Evolutionary conservation across 2,888 invertebrate species (phyloP).

Genomic region (Sminthurinus aureus): DNA sequence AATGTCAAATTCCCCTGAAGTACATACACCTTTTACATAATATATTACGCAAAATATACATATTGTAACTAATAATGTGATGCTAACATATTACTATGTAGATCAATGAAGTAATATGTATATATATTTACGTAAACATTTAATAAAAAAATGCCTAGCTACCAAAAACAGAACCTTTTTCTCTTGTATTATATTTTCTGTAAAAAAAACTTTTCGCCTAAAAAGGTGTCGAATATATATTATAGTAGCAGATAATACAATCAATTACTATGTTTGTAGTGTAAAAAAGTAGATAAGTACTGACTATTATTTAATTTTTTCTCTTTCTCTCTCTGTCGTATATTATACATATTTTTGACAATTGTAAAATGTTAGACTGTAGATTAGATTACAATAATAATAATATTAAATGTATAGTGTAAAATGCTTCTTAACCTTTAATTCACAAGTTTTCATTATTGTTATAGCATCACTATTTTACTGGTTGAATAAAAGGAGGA

Average conservation of each 20-base stretch:
- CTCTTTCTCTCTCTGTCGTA: too few species aligned
- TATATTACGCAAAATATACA: neutral
- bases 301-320: neutral
- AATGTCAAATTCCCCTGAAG: conserved; percentile 32
- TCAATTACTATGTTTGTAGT: too few species aligned
- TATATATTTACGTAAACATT: neutral
- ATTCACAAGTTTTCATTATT: too few species aligned
- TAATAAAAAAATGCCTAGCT: conserved; percentile 26
- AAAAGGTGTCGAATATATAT: too few species aligned
- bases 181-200: neutral
- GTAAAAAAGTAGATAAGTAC: conserved; percentile 19
- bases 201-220: neutral
- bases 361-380: too few species aligned
- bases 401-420: too few species aligned
- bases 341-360: too few species aligned
- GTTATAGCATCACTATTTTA: too few species aligned
- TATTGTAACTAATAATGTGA: neutral
- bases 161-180: conserved; percentile 12
- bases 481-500: too few species aligned
- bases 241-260: too few species aligned
- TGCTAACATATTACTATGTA: neutral
- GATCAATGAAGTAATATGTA: conserved; percentile 15
- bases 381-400: too few species aligned
- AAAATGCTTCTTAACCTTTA: too few species aligned
- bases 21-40: neutral